Evolutionary conservation across 2,113 vertebrate genomes (phyloP), one percentile per base, ranked within the genome.

Genomic region (Hippocampus abdominalis): DNA sequence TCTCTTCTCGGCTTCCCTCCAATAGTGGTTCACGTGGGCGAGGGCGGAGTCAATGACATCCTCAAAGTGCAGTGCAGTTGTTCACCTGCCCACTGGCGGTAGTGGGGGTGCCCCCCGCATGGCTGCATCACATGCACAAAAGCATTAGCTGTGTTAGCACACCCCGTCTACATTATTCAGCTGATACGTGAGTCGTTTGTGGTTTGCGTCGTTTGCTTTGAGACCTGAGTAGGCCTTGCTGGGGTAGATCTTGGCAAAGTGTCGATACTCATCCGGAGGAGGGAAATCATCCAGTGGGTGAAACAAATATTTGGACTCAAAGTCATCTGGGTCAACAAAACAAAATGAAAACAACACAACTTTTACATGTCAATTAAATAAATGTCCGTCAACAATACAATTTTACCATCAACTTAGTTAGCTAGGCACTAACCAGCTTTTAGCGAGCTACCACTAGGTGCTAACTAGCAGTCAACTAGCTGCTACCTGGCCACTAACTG

Each of bases 291-390:
- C 95, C 11, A 96, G 91, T 0, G 95, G 91, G 76, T 99, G 97
- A 77, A 99, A 99, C 36, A 95, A 96, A 72, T 98, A 98, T 87
- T 95, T 98, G 71, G 97, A 96, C 86, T 99, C 97, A 90, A 98
- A 98, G 73, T 98, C 97, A 86, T 98, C 97, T 98, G 88, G 48
- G 75, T 82, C 64, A 29, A 18, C 8, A 44, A 63, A 7, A 63
- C 11, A 64, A 27, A 64, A 23, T 8, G 20, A 61, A 6, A 32
- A 18, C 23, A 20, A 32, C 27, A 15, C 54, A 16, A 32, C 10
- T 6, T 29, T 29, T 12, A 59, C 20, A 27, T 5, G 10, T 13
- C 54, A 16, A 8, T 3, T 2, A 20, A 9, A 23, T 23, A 27
- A 16, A 15, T 27, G 12, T 12, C 25, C 0, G 12, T 23, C 25